Conservation (phyloP, 2,888 invertebrate genomes). For the Ashinkailepas kermadecensis region DNA sequence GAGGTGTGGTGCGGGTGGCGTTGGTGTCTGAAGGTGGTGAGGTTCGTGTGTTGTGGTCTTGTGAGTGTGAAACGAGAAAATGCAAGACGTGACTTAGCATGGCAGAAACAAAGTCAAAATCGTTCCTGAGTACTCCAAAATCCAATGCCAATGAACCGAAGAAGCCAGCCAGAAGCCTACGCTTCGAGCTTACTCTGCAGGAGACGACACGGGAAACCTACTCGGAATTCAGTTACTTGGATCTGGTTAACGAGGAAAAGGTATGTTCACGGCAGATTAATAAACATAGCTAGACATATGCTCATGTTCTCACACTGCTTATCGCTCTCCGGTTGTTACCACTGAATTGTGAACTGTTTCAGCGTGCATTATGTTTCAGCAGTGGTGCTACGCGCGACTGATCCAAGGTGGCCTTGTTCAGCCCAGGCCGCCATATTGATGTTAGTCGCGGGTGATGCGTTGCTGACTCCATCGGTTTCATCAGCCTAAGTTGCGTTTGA, state of each 20-base stretch:
- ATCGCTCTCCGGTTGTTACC: no score
- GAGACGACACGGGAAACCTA: neutral
- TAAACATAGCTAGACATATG: no score
- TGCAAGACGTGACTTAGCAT: neutral
- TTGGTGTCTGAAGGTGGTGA: neutral
- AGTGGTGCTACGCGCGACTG: no score
- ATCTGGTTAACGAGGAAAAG: neutral
- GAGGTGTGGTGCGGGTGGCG: neutral
- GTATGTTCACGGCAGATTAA: neutral
- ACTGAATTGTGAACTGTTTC: no score
- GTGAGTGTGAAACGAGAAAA: neutral
- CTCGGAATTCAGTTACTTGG: slow-evolving; percentile 5
- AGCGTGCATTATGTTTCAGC: no score
- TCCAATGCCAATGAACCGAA: neutral
- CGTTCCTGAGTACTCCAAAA: neutral
- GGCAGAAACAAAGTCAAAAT: neutral
- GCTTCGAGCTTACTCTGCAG: neutral
- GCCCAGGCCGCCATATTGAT: no score
- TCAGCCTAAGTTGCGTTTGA: no score
- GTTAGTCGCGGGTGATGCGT: no score
- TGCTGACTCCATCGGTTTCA: no score
- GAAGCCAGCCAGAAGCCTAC: neutral
- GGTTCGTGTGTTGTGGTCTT: neutral
- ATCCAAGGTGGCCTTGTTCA: no score
- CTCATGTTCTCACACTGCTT: no score